Percentiles rank a stretch among this genome's conserved stretches.
These are phyloP conservation scores for Amphipyra tragopoginis DNA, from an alignment of 2,888 invertebrate genomes.

Conservation along the genomic window DNA sequence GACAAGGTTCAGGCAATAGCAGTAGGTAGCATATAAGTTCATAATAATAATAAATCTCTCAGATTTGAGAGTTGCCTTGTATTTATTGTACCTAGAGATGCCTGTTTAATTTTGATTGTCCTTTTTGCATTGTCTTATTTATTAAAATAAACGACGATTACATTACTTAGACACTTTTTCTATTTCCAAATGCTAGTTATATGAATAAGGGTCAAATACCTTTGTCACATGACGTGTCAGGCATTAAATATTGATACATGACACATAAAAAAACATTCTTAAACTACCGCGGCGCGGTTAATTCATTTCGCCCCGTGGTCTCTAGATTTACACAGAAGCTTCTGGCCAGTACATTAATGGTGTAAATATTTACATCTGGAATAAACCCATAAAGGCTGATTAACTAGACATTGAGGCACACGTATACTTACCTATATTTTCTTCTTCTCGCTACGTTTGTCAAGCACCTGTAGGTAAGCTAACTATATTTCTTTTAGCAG, in stretches of 20 bases:
- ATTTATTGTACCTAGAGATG: too few species aligned
- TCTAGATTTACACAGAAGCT: conserved; percentile 6
- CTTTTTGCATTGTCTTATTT: too few species aligned
- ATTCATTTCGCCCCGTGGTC: conserved; percentile 7
- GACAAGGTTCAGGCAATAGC: too few species aligned
- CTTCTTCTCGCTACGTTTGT: conserved; percentile 16
- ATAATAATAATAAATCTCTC: too few species aligned
- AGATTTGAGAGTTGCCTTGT: too few species aligned
- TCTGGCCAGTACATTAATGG: conserved; percentile 21
- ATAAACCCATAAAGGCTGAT: conserved; percentile 18
- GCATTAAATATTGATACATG: not conserved
- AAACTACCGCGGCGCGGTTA: not conserved
- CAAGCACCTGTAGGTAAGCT: conserved; percentile 45
- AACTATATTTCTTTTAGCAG: conserved; percentile 58
- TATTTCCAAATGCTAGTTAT: too few species aligned
- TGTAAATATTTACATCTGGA: conserved; percentile 22
- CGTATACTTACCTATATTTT: conserved; percentile 1
- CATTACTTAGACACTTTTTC: too few species aligned
- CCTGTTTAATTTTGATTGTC: too few species aligned
- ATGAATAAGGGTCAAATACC: too few species aligned
- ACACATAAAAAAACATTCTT: not conserved
- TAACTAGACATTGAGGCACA: conserved; percentile 41
- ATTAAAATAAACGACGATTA: too few species aligned
- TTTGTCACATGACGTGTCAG: too few species aligned
- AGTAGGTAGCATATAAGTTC: too few species aligned